These are phyloP conservation scores for Polydrusus tereticollis DNA, from an alignment of 2,888 invertebrate genomes.

Conservation along the genomic window DNA sequence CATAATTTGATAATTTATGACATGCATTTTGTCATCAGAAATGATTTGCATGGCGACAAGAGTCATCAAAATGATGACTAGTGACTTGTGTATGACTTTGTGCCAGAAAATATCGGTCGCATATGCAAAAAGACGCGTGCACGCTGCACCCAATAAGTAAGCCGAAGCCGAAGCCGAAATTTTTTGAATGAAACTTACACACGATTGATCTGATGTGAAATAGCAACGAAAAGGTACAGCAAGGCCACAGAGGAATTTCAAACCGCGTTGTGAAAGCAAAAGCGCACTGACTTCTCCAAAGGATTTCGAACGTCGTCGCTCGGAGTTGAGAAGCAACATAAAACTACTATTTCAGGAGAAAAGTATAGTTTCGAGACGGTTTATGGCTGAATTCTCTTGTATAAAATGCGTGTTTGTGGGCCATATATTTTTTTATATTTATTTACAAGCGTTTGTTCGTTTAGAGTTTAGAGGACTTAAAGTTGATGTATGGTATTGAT, in stretches of 20 bases:
- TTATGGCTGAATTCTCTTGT: background rate
- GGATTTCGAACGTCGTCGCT: background rate
- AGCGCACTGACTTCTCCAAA: background rate
- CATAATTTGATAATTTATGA: too few species aligned
- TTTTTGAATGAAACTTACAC: conserved; percentile 5
- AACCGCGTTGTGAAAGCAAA: background rate
- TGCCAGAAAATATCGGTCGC: too few species aligned
- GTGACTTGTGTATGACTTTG: too few species aligned
- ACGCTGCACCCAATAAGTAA: too few species aligned
- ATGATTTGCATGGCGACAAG: too few species aligned
- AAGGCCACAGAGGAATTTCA: background rate
- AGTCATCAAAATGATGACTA: too few species aligned
- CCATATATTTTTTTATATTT: too few species aligned
- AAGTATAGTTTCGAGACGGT: conserved; percentile 1
- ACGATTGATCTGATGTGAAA: background rate
- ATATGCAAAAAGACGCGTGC: too few species aligned
- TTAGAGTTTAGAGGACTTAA: background rate
- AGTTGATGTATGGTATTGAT: background rate
- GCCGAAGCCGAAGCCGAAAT: too few species aligned
- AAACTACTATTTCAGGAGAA: background rate
- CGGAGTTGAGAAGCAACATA: background rate
- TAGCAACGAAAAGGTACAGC: background rate
- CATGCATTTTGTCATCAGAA: too few species aligned
- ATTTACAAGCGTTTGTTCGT: background rate
- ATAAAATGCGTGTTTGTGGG: conserved; percentile 1